These are phyloP conservation scores for Aplodontia rufa DNA, from an alignment of 2,113 vertebrate genomes.

Conservation along the genomic window DNA sequence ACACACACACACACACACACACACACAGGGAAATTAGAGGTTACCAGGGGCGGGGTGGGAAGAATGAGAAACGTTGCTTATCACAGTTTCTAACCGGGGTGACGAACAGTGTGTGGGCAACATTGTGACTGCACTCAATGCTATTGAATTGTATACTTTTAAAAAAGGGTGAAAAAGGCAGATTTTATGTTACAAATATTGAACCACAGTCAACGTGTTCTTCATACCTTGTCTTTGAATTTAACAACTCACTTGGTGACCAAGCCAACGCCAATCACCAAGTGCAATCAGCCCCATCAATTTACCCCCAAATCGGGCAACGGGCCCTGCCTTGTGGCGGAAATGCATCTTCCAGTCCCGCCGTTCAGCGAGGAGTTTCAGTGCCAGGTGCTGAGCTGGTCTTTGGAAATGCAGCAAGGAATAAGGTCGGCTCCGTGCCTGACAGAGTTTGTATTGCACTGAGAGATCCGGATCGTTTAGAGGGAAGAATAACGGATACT, in stretches of 20 bases:
- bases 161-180: not conserved
- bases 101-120: not conserved
- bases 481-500: too few species aligned
- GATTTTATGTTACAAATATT: not conserved
- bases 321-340: not conserved
- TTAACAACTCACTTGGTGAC: not conserved
- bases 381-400: not conserved
- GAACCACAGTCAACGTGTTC: not conserved
- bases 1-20: rapidly evolving
- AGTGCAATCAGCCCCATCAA: not conserved
- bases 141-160: not conserved
- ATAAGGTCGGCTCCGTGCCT: not conserved
- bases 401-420: not conserved
- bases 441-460: not conserved
- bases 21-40: too few species aligned
- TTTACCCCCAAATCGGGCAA: not conserved
- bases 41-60: not conserved
- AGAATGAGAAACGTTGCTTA: not conserved
- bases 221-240: not conserved
- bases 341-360: not conserved
- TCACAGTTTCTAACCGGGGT: not conserved
- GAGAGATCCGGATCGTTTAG: not conserved
- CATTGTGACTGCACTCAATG: not conserved
- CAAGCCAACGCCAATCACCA: not conserved
- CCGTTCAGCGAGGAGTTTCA: not conserved